phyloP scores from a whole-genome alignment of 2,113 vertebrate species.

The Scatophagus argus region DNA sequence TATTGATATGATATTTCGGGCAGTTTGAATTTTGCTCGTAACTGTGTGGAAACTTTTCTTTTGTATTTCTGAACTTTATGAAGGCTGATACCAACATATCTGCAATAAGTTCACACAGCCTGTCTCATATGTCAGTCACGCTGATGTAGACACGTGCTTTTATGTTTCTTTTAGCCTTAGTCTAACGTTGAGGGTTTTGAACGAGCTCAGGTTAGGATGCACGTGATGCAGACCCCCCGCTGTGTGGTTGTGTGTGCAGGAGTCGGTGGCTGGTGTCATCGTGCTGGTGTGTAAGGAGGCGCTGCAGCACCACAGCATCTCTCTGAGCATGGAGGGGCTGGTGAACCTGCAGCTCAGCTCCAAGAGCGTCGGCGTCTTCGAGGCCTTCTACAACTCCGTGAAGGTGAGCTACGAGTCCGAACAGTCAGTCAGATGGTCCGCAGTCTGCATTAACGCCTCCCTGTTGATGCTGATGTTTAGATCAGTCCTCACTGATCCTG shows the following conservation, averaged over 20 bases:
- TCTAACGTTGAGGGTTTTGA: no score
- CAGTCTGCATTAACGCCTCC: neutral
- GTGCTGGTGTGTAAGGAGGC: slow-evolving; percentile 90
- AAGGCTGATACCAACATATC: no score
- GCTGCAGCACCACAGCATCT: slow-evolving; percentile 94
- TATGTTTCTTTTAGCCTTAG: no score
- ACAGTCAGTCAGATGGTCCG: neutral
- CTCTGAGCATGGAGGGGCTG: slow-evolving; percentile 92
- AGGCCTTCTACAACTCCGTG: slow-evolving; percentile 98
- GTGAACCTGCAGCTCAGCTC: slow-evolving; percentile 97
- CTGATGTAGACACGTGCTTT: no score
- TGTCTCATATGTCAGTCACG: no score
- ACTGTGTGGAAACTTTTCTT: no score
- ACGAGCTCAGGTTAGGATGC: no score
- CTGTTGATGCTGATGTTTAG: no score
- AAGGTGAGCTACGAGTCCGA: slow-evolving; percentile 84
- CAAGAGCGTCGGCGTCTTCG: slow-evolving; percentile 97
- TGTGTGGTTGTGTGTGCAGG: slow-evolving; percentile 78
- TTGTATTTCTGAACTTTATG: no score
- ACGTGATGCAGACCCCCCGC: neutral
- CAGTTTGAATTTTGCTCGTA: no score
- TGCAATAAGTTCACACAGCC: no score
- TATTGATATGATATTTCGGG: no score
- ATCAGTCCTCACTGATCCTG: neutral
- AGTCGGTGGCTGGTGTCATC: slow-evolving; percentile 91